Evolutionary conservation across 2,113 vertebrate species (phyloP), one percentile per base, ranked within the genome.

Genomic region (Pholis gunnellus): DNA sequence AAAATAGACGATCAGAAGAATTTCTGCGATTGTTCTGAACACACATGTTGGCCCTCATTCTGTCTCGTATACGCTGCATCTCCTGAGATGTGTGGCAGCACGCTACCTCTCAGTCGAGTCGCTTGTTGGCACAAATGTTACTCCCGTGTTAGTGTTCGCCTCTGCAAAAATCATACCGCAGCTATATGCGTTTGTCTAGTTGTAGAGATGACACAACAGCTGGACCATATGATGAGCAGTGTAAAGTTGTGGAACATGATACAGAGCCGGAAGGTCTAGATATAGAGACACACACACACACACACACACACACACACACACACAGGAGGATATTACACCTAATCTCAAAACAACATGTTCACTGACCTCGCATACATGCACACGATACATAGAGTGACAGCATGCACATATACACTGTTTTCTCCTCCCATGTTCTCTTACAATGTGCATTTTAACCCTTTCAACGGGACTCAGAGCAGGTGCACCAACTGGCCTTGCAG

Each of bases 401-500:
- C 22, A 44, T 17, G 31, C 15, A 60, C 31, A 38, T 74, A 27
- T 27, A 20, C 36, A 25, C 72, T 65, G 46, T 36, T 75, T 65
- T 57, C 57, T 25, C n/a, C 17, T 57, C 5, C 10, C 15, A n/a
- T 85, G 70, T 61, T 85, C 25, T 25, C 54, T 72, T 64, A 27
- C 69, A 74, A 27, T 56, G 38, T 61, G 66, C 9, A 2, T 83
- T 76, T 87, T 80, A 90, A 86, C 87, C 72, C 70, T 63, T 87
- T 79, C 34, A 72, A 67, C 3, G 31, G 2, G 31, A 80, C 59
- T 66, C 6, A 1, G 67, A 84, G 75, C 82, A 82, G 85, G 84
- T 89, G 88, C 76, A 90, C 88, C 90, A 87, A 83, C 90, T 91
- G 89, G 87, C 76, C 7, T 59, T 75, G 78, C 75, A 82, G 80